Percentiles rank a stretch among this genome's conserved stretches.
These are phyloP conservation scores for Brenthis ino DNA, from an alignment of 2,888 invertebrate species.

Conservation along the genomic window DNA sequence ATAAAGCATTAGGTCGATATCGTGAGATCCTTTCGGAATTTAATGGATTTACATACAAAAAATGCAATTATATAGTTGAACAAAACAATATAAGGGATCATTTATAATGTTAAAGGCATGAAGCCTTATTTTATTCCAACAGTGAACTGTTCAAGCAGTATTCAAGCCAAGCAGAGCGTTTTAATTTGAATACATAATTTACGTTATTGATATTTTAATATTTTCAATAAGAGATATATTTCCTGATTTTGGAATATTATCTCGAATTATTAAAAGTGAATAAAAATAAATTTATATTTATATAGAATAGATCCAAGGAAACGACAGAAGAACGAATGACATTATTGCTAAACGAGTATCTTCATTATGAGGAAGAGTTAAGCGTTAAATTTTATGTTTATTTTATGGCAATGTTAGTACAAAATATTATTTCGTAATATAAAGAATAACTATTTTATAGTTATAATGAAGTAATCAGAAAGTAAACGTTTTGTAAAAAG, in stretches of 20 bases:
- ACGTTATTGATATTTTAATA: no score
- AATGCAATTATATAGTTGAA: not conserved
- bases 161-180: no score
- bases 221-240: no score
- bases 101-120: no score
- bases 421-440: constrained; percentile 1
- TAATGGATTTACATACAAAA: constrained; percentile 5
- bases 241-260: no score
- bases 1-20: constrained; percentile 51
- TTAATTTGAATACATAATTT: no score
- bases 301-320: constrained; percentile 14
- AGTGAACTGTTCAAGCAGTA: no score
- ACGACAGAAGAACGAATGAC: constrained; percentile 10
- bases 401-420: constrained; percentile 24
- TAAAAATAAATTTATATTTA: not conserved
- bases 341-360: constrained; percentile 24
- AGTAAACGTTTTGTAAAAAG: not conserved
- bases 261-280: not conserved
- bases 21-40: constrained; percentile 58
- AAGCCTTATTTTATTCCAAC: no score
- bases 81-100: no score
- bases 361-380: constrained; percentile 13
- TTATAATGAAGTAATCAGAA: constrained; percentile 2
- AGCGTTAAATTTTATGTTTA: constrained; percentile 22
- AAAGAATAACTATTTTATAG: constrained; percentile 1